Evolutionary conservation across 2,113 vertebrate genomes (phyloP).

Genomic region (Leptobrachium ailaonicum): DNA sequence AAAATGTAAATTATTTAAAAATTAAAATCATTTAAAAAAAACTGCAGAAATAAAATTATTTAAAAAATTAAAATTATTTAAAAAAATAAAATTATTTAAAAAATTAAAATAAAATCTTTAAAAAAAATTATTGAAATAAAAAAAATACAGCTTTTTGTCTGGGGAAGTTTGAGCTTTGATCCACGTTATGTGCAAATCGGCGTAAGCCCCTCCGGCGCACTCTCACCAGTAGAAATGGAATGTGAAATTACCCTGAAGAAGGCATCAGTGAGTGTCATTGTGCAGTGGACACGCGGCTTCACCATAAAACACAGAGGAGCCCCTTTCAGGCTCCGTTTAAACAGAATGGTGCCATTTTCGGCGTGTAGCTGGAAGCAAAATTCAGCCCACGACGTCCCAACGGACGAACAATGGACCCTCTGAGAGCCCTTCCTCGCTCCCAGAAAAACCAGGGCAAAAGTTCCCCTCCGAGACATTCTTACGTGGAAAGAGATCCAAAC

Average conservation of each 20-base stretch:
- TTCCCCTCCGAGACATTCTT: slow-evolving; percentile 27
- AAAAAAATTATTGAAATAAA: background rate
- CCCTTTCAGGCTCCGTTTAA: slow-evolving; percentile 3
- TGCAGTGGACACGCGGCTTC: background rate
- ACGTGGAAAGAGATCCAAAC: slow-evolving; percentile 20
- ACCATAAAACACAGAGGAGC: slow-evolving; percentile 12
- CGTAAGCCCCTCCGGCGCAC: background rate
- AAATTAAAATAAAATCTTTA: too few species aligned
- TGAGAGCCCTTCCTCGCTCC: slow-evolving; percentile 4
- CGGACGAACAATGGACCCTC: slow-evolving; percentile 29
- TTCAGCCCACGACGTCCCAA: slow-evolving; percentile 34
- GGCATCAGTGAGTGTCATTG: background rate
- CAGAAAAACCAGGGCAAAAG: slow-evolving; percentile 3
- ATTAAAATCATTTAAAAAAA: too few species aligned
- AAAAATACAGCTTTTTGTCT: background rate
- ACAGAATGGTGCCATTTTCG: slow-evolving; percentile 35
- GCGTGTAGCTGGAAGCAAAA: slow-evolving; percentile 30
- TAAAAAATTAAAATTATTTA: too few species aligned
- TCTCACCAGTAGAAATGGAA: too few species aligned
- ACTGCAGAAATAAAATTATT: too few species aligned
- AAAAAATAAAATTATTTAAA: background rate
- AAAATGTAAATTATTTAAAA: too few species aligned
- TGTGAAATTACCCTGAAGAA: background rate
- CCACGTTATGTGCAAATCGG: background rate
- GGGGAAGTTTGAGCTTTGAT: background rate